Evolutionary conservation across 2,797 vertebrate species (phyloP), one percentile per base, ranked within the genome.

Genomic region (Danionella dracula): DNA sequence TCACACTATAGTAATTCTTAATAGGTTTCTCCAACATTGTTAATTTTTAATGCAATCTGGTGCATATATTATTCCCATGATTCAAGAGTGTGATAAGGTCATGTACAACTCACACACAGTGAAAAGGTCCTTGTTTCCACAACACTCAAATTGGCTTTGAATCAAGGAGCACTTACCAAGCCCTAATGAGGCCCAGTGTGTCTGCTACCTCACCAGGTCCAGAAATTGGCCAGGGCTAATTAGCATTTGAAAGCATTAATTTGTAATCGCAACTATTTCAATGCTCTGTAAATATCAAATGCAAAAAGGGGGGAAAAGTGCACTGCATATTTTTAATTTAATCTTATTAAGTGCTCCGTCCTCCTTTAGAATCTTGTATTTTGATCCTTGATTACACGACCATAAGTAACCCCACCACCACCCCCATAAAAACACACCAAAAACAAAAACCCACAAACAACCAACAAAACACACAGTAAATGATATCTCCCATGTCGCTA

Each of bases 401-500:
- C n/a, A n/a, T n/a, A n/a, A n/a, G n/a, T n/a, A n/a, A n/a, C n/a
- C n/a, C n/a, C n/a, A n/a, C n/a, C n/a, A n/a, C n/a, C n/a, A n/a
- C n/a, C n/a, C n/a, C n/a, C n/a, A n/a, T n/a, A n/a, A n/a, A n/a
- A n/a, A n/a, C n/a, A n/a, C n/a, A n/a, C n/a, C n/a, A n/a, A n/a
- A n/a, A n/a, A n/a, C n/a, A n/a, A n/a, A n/a, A n/a, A n/a, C n/a
- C n/a, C n/a, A n/a, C n/a, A n/a, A n/a, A n/a, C n/a, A n/a, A n/a
- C n/a, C n/a, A n/a, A n/a, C n/a, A n/a, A n/a, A n/a, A n/a, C n/a
- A n/a, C n/a, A n/a, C n/a, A n/a, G n/a, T n/a, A n/a, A n/a, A n/a
- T n/a, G n/a, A n/a, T 86, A 82, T 91, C 85, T 93, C 86, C 86
- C 85, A 92, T 90, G 89, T 84, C 89, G 91, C 90, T 91, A 93